These are phyloP conservation scores for Alethe diademata DNA, from an alignment of 2,113 vertebrate genomes.

Conservation along the genomic window DNA sequence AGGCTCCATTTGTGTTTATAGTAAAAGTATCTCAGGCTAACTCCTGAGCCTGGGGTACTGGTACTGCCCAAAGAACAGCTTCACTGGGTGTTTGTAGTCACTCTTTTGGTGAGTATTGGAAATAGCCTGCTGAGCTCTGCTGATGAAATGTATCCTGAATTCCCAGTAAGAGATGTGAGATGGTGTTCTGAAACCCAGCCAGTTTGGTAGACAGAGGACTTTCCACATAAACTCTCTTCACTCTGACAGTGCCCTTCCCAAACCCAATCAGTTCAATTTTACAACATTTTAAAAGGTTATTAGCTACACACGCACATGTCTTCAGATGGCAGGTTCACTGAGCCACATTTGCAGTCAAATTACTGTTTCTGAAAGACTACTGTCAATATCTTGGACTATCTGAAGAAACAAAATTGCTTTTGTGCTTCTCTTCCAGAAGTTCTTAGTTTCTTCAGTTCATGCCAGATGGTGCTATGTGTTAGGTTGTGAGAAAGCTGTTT, in stretches of 20 bases:
- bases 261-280: not conserved
- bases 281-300: not conserved
- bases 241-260: not conserved
- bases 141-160: not conserved
- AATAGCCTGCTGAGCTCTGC: not conserved
- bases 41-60: not conserved
- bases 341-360: not conserved
- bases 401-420: conserved; percentile 3
- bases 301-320: not conserved
- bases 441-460: not conserved
- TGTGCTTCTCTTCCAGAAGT: conserved; percentile 45
- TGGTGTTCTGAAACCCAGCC: not conserved
- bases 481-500: conserved; percentile 50
- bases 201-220: not conserved
- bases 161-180: not conserved
- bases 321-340: not conserved
- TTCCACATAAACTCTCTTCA: not conserved
- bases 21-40: not conserved
- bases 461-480: conserved; percentile 67
- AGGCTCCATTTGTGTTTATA: not conserved
- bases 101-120: not conserved
- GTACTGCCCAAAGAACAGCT: not conserved
- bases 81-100: not conserved
- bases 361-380: not conserved
- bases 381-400: conserved; percentile 10